Evolutionary conservation across 2,888 invertebrate species (phyloP), one percentile per base, ranked within the genome.

Genomic region (Rhagium mordax): DNA sequence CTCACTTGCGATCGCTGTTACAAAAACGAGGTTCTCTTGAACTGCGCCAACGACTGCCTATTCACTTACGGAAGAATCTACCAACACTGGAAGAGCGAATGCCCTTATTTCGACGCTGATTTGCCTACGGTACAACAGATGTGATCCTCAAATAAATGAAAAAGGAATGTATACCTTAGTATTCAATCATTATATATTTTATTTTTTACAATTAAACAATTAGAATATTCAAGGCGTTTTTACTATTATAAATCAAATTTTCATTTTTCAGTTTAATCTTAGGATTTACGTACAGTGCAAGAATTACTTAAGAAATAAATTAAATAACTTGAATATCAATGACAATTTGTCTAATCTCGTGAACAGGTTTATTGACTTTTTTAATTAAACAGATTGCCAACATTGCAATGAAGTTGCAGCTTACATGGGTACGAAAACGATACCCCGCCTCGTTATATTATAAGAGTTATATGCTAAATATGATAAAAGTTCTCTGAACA

Each of bases 1-100:
- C 71, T 85, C 49, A 79, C 72, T 16, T 85, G 85, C 65, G 83
- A 84, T 68, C 72, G 78, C 13, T 85, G 85, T 74, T 85, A 79
- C 77, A 82, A 84, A 74, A 67, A 69, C 10, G 74, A 80, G 29
- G 62, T 70, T 21, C 75, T 85, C 18, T 53, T 83, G 33, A 75
- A 83, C 16, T 85, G 85, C 68, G 85, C 84, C 20, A 85, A 85
- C 74, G 81, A 85, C 72, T 85, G 85, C 74, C 78, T 85, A 10
- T 61, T 66, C n/a, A 81, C 81, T 18, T 65, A 57, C 6, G 84
- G 83, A n/a, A 67, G 74, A 16, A 74, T 84, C 8, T 71, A 76
- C n/a, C 55, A 66, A 13, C 66, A 75, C 18, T 85, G 84, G 84
- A 82, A 69, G 60, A 67, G 70, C 6, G 64, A 70, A 33, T 85